A percentile compares a stretch with the other conserved stretches of the same genome.
These are phyloP conservation scores for Bombus fervidus DNA, from an alignment of 1,140 invertebrate genomes.

Conservation along the genomic window DNA sequence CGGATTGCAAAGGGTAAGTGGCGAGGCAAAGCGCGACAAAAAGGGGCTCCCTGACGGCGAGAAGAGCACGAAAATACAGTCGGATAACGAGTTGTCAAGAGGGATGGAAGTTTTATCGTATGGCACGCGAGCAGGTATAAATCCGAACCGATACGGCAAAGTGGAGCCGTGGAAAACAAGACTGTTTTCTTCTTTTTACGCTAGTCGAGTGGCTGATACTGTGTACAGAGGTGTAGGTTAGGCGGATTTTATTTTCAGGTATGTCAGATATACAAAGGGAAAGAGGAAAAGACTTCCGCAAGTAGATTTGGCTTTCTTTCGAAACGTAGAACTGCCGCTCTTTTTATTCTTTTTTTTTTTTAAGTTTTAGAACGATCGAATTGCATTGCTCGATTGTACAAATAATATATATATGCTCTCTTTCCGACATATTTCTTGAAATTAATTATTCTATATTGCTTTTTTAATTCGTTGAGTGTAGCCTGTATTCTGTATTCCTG, in stretches of 20 bases:
- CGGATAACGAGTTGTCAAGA: slow-evolving; percentile 50
- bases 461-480: not conserved
- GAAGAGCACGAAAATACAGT: slow-evolving; percentile 43
- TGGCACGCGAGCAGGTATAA: slow-evolving; percentile 43
- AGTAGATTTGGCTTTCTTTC: not conserved
- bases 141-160: slow-evolving; percentile 2
- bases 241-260: not conserved
- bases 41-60: not conserved
- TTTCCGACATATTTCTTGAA: too few species aligned
- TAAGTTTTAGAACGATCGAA: too few species aligned
- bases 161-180: not conserved
- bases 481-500: too few species aligned
- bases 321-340: too few species aligned
- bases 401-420: too few species aligned
- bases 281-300: not conserved
- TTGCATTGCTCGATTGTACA: too few species aligned
- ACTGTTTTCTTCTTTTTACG: not conserved
- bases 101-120: slow-evolving; percentile 59
- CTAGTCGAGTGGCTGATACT: too few species aligned
- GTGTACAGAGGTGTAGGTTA: not conserved
- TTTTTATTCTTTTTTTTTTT: too few species aligned
- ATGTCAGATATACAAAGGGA: not conserved
- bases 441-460: too few species aligned
- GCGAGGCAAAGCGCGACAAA: not conserved
- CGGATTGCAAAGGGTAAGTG: slow-evolving; percentile 46